Conservation (phyloP, 2,888 invertebrate genomes). For the Drosophila helvetica region DNA sequence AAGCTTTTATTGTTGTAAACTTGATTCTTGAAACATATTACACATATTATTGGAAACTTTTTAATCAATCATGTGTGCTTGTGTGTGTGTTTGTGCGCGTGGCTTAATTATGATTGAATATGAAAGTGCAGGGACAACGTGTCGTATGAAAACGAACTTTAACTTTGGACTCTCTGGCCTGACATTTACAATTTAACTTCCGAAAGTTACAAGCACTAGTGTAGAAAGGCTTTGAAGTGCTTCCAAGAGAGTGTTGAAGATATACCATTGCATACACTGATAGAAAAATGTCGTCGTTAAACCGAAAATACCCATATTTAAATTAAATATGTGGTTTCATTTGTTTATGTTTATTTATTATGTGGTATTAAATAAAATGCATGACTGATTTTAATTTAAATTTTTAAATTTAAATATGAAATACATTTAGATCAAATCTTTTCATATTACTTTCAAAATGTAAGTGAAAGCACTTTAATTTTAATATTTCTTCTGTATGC, state of each 20-base stretch:
- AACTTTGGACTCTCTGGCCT: not conserved
- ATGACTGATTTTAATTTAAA: too few relatives aligned
- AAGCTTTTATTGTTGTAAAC: not conserved
- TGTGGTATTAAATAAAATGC: too few relatives aligned
- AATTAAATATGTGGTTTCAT: too few relatives aligned
- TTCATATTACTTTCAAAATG: too few relatives aligned
- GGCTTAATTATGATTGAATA: not conserved
- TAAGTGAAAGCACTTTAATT: too few relatives aligned
- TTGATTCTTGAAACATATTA: not conserved
- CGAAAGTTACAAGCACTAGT: too few relatives aligned
- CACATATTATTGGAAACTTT: not conserved
- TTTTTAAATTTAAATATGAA: too few relatives aligned
- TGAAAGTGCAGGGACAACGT: not conserved
- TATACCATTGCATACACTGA: not conserved
- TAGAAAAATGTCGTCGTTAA: too few relatives aligned
- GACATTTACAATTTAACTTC: not conserved
- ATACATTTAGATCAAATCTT: too few relatives aligned
- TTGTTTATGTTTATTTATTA: too few relatives aligned
- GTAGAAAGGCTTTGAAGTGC: not conserved
- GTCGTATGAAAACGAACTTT: conserved; percentile 4
- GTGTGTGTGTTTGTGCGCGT: not conserved
- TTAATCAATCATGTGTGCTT: not conserved
- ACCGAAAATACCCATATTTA: too few relatives aligned
- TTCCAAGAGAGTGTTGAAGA: not conserved
- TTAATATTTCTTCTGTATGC: too few relatives aligned